Percentiles rank a stretch among this genome's conserved stretches.
These are phyloP conservation scores for Myripristis murdjan DNA, from an alignment of 2,797 vertebrate species.

Conservation along the genomic window DNA sequence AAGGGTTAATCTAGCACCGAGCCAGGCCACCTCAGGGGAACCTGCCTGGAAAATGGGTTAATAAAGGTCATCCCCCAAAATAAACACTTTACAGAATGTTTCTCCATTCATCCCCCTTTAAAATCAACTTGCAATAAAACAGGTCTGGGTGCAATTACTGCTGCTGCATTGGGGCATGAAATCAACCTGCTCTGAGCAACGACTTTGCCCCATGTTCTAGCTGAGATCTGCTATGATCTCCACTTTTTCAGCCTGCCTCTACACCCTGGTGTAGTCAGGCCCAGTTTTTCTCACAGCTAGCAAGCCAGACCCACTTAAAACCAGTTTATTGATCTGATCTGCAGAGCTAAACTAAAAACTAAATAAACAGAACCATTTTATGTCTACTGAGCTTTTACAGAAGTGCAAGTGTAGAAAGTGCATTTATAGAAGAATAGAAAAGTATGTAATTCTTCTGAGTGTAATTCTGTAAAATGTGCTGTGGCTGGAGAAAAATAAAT, in stretches of 20 bases:
- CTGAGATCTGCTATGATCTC: slow-evolving; percentile 89
- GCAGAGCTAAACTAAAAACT: slow-evolving; percentile 82
- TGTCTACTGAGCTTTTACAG: slow-evolving; percentile 79
- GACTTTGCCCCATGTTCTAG: slow-evolving; percentile 87
- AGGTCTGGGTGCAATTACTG: slow-evolving; percentile 97
- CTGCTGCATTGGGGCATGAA: slow-evolving; percentile 95
- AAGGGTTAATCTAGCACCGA: slow-evolving; percentile 90
- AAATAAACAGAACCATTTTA: slow-evolving; percentile 77
- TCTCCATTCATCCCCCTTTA: slow-evolving; percentile 95
- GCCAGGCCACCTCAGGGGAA: slow-evolving; percentile 90
- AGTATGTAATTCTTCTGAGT: slow-evolving; percentile 71
- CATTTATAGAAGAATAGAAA: slow-evolving; percentile 74
- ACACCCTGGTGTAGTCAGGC: slow-evolving; percentile 58
- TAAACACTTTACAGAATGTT: slow-evolving; percentile 99
- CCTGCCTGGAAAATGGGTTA: slow-evolving; percentile 94
- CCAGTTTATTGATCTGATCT: slow-evolving; percentile 82
- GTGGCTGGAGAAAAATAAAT: slow-evolving; percentile 72
- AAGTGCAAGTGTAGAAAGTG: slow-evolving; percentile 79
- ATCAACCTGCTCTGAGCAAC: slow-evolving; percentile 92
- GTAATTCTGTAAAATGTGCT: slow-evolving; percentile 76
- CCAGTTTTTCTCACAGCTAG: slow-evolving; percentile 62
- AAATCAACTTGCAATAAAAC: slow-evolving; percentile 98
- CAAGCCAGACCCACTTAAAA: slow-evolving; percentile 72
- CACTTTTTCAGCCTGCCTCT: slow-evolving; percentile 66
- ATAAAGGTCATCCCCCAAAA: slow-evolving; percentile 99